Base-by-base conservation (phyloP, 1,140 invertebrate genomes). In the Camponotus floridanus region DNA sequence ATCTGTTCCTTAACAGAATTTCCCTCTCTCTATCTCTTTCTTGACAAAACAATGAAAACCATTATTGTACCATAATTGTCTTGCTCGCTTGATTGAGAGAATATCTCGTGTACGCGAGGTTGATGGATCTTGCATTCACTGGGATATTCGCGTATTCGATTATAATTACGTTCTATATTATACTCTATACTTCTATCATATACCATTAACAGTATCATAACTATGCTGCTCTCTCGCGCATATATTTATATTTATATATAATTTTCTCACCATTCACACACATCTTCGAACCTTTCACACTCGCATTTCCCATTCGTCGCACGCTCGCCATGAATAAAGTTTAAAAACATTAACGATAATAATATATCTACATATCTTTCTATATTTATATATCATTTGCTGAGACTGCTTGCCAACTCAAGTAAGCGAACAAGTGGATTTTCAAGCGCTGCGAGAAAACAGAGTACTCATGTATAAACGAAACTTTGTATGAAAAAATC, bases 341-440 rank as follows among this genome's bases (percentile, higher is more conserved):
- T 94, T 93, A 91, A 91, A 94, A 94, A 93, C 92, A 90, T 92
- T 93, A 94, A 94, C 92, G 93, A 91, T 90, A 90, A 90, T 93
- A 91, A 84, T 88, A 90, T 87, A 90, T 92, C 45, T 91, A 51
- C 48, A 51, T 51, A 76, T 91, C 86, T 86, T 59, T 85, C 68
- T 86, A 65, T 86, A 65, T 80, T 86, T 85, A 87, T 51, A 51
- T 51, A 18, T 87, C 74, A 84, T 85, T 80, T 78, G 76, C 51
- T 48, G 73, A 71, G 74, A 76, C 62, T 90, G 70, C 39, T 85
- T 76, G 51, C 39, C 3, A 51, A 61, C 62, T 61, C 61, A 65
- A 86, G 48, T 55, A 48, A 64, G 74, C 87, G 73, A 89, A 84
- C 88, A 67, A 64, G 70, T 65, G 45, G 6, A 42, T 51, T 18